Percentiles rank a stretch among this genome's conserved stretches.
phyloP scores from a whole-genome alignment of 2,888 invertebrate species.

The Chesias legatella region DNA sequence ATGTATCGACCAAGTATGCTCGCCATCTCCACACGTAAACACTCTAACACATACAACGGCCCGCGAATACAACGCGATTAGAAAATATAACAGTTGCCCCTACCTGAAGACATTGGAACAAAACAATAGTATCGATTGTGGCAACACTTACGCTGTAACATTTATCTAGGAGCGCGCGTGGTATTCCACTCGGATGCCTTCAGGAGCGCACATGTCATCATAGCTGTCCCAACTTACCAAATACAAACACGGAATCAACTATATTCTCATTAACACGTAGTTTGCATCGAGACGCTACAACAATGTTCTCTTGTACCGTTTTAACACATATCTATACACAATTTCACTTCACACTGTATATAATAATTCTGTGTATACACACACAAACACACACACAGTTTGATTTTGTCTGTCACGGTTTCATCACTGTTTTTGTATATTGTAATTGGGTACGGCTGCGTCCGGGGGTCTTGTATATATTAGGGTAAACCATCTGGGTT shows the following conservation, averaged over 20 bases:
- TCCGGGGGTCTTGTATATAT: slow-evolving; percentile 11
- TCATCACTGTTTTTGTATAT: slow-evolving; percentile 12
- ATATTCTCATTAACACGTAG: slow-evolving; percentile 54
- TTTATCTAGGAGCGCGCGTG: slow-evolving; percentile 7
- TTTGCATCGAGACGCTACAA: slow-evolving; percentile 35
- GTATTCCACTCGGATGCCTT: slow-evolving; percentile 28
- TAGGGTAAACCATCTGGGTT: slow-evolving; percentile 10
- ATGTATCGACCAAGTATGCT: not conserved
- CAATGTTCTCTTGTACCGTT: slow-evolving; percentile 25
- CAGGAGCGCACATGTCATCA: slow-evolving; percentile 28
- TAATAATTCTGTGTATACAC: slow-evolving; percentile 24
- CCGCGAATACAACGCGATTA: slow-evolving; percentile 47
- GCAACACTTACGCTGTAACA: slow-evolving; percentile 9
- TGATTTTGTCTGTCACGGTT: slow-evolving; percentile 15
- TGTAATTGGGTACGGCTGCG: slow-evolving; percentile 10
- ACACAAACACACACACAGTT: slow-evolving; percentile 22
- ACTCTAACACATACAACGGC: slow-evolving; percentile 39
- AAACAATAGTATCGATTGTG: slow-evolving; percentile 19
- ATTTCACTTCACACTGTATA: slow-evolving; percentile 32
- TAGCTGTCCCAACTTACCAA: slow-evolving; percentile 72
- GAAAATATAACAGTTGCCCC: slow-evolving; percentile 23
- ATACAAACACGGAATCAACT: slow-evolving; percentile 73
- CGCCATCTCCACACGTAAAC: too few relatives aligned
- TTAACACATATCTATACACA: slow-evolving; percentile 29
- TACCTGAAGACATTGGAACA: slow-evolving; percentile 36